Evolutionary conservation across 1,140 invertebrate species (phyloP), one percentile per base, ranked within the genome.

Genomic region (Diabrotica undecimpunctata): DNA sequence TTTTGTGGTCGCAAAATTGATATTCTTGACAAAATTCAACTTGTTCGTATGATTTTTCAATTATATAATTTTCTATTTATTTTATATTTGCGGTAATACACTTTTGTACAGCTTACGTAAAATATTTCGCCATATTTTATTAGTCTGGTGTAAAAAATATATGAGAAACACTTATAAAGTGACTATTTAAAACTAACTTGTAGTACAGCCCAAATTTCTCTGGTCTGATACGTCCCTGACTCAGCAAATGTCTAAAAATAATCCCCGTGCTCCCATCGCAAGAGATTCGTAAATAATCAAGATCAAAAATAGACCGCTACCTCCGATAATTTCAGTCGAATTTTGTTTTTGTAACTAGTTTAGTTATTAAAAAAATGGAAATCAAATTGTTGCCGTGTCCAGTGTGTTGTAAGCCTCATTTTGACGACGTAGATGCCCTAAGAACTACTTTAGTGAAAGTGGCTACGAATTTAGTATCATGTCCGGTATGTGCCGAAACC

Each of bases 401-500:
- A 12, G 78, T 92, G 70, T 93, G 90, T 79, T 83, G 85, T 53
- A 85, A 88, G 73, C 84, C 87, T 67, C 86, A 87, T 74, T 92
- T 92, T 74, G 77, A 84, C 57, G 86, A 85, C 53, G 83, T 88
- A 54, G 87, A 91, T 74, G 82, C 87, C 7, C 78, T 93, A 60
- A 83, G 88, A 76, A 82, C 86, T 62, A 86, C 87, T 61, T 81
- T 93, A 54, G 87, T 93, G 53, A 87, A 84, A 71, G 90, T 89
- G 12, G 87, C 90, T 5, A 91, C 89, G 38, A 84, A 89, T 64
- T 88, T 86, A 56, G 77, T 93, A 58, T 75, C 82, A 39, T 93
- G 91, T 79, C 90, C 90, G 10, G 83, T 92, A 35, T 93, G 91
- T 75, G 85, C 86, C 66, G 90, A 92, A 72, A 78, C 87, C 62